phyloP scores from a whole-genome alignment of 2,888 invertebrate genomes.

The Lasioglossum morio region DNA sequence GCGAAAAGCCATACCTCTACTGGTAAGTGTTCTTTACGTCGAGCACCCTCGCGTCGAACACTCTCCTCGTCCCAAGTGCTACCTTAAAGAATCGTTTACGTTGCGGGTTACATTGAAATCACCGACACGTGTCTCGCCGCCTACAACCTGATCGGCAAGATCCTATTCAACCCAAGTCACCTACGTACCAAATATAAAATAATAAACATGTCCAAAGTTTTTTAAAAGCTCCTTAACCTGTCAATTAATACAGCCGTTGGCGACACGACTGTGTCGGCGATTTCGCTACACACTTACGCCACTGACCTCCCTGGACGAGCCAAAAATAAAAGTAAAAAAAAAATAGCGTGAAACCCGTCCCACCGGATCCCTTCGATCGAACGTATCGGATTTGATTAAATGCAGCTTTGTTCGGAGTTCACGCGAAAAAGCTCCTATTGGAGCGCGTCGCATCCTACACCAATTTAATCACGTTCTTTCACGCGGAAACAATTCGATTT shows the following conservation, averaged over 20 bases:
- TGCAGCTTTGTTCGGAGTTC: constrained; percentile 35
- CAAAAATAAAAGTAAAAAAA: not conserved
- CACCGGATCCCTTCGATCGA: constrained; percentile 10
- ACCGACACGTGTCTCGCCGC: not conserved
- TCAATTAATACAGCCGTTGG: not conserved
- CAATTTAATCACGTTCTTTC: constrained; percentile 57
- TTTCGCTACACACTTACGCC: constrained; percentile 21
- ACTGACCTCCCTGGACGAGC: constrained; percentile 10
- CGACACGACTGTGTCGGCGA: not conserved
- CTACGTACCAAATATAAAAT: not conserved
- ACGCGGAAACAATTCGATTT: constrained; percentile 61
- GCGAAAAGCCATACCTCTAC: constrained; percentile 99
- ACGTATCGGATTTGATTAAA: constrained; percentile 49
- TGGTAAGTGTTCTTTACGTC: constrained; percentile 88
- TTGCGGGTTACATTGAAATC: constrained; percentile 14
- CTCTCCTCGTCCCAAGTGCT: constrained; percentile 57
- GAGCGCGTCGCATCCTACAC: constrained; percentile 24
- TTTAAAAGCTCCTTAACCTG: not conserved
- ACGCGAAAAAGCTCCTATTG: constrained; percentile 22
- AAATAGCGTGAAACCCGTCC: not conserved
- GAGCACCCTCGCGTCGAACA: constrained; percentile 60
- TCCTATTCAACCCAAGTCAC: not conserved
- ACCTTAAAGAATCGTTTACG: constrained; percentile 58
- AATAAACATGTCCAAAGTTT: too few relatives aligned
- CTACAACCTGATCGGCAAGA: not conserved